These are phyloP conservation scores for Graptemys geographica DNA, from an alignment of 2,797 vertebrate species.

Conservation along the genomic window DNA sequence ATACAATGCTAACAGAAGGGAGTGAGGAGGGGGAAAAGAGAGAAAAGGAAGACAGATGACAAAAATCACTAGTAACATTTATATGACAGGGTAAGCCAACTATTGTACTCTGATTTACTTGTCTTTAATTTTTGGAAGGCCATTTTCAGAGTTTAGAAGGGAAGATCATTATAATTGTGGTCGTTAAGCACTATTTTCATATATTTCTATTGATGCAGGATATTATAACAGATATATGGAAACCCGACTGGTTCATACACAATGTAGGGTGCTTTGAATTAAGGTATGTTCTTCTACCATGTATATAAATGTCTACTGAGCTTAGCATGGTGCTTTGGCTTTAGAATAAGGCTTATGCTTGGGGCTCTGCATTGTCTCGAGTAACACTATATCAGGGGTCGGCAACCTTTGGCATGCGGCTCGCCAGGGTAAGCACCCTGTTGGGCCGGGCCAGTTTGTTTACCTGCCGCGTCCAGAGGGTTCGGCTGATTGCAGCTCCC, in stretches of 20 bases:
- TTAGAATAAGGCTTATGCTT: neutral
- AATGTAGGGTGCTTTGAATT: fast-evolving
- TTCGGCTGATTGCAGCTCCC: no score
- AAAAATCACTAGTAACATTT: neutral
- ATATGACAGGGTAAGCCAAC: neutral
- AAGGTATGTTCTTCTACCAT: fast-evolving
- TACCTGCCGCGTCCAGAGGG: no score
- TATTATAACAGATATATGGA: neutral
- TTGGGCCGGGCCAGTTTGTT: no score
- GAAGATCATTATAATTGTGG: neutral
- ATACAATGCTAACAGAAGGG: neutral
- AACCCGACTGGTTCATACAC: neutral
- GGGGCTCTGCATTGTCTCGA: neutral
- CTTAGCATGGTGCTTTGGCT: neutral
- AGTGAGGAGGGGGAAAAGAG: neutral
- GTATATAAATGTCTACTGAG: neutral
- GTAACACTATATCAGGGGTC: neutral
- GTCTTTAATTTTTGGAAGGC: neutral
- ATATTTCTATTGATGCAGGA: neutral
- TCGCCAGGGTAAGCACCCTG: no score
- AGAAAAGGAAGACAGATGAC: constrained; percentile 23
- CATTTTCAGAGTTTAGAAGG: neutral
- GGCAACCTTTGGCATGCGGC: no score
- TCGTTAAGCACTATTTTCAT: neutral
- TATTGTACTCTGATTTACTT: neutral